These are phyloP conservation scores for Glossosoma conforme DNA, from an alignment of 1,140 invertebrate genomes.

Conservation along the genomic window DNA sequence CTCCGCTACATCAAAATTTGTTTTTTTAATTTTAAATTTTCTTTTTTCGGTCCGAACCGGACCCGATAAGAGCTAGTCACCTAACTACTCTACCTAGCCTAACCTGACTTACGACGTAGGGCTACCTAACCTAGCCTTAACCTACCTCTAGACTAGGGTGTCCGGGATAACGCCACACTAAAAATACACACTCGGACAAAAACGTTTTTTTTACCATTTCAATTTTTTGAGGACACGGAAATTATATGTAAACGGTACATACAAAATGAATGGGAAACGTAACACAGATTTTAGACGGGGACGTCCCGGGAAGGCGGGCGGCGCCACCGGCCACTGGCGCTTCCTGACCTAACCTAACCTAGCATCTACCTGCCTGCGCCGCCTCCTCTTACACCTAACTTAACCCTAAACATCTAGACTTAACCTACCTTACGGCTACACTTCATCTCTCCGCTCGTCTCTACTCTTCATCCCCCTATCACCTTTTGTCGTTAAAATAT, in stretches of 20 bases:
- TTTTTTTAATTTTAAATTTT: slow-evolving; percentile 41
- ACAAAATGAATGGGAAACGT: slow-evolving; percentile 19
- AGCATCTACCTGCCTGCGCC: slow-evolving; percentile 20
- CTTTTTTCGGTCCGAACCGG: slow-evolving; percentile 20
- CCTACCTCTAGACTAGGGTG: slow-evolving; percentile 49
- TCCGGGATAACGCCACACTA: slow-evolving; percentile 51
- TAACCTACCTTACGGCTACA: slow-evolving; percentile 19
- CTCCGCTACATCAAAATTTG: slow-evolving; percentile 52
- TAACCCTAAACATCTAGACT: slow-evolving; percentile 20
- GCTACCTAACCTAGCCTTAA: slow-evolving; percentile 45
- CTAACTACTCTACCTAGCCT: slow-evolving; percentile 27
- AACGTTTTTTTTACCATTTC: slow-evolving; percentile 33
- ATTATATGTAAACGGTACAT: slow-evolving; percentile 16
- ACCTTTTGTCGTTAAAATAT: slow-evolving; percentile 24
- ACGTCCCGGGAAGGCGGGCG: too few species aligned
- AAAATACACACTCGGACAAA: slow-evolving; percentile 52
- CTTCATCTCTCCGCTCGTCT: slow-evolving; percentile 16
- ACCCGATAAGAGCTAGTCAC: slow-evolving; percentile 20
- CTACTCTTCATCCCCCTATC: slow-evolving; percentile 19
- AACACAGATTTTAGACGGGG: slow-evolving; percentile 3
- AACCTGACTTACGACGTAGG: slow-evolving; percentile 38
- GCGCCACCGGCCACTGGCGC: too few species aligned
- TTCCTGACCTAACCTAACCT: slow-evolving; percentile 19
- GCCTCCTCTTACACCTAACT: slow-evolving; percentile 12
- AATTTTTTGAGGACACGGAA: slow-evolving; percentile 19